Conservation (phyloP, 1,140 invertebrate species). For the Orchestia grillus region DNA sequence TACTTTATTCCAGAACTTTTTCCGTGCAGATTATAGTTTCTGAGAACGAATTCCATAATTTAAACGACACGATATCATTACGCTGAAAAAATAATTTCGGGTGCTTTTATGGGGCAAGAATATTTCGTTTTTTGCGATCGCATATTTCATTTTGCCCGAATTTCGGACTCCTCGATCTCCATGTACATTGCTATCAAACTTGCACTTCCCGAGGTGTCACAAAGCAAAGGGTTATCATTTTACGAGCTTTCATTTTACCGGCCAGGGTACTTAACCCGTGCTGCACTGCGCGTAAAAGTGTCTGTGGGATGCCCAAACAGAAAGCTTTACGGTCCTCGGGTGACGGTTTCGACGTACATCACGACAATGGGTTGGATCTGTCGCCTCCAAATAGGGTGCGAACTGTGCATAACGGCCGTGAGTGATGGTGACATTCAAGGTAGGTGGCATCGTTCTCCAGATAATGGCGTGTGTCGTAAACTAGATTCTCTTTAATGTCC, state of each 20-base stretch:
- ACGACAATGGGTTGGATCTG: not conserved
- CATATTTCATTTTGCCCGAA: not conserved
- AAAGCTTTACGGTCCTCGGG: slow-evolving; percentile 3
- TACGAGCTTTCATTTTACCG: slow-evolving; percentile 19
- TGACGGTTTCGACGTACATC: slow-evolving; percentile 12
- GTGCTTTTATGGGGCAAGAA: not conserved
- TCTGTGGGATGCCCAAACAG: slow-evolving; percentile 18
- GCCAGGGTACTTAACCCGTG: not conserved
- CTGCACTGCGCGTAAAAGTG: not conserved
- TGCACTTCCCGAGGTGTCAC: not conserved
- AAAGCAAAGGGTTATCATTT: not conserved
- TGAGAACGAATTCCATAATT: not conserved
- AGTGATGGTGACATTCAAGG: slow-evolving; percentile 48
- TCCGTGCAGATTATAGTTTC: too few species aligned
- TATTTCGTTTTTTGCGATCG: not conserved
- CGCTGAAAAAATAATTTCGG: not conserved
- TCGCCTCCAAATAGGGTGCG: slow-evolving; percentile 9
- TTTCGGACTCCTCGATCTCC: not conserved
- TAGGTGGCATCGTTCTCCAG: slow-evolving; percentile 43
- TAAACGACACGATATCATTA: not conserved
- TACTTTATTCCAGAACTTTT: too few species aligned
- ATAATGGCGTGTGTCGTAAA: slow-evolving; percentile 48
- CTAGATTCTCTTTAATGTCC: slow-evolving; percentile 13
- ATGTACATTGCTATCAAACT: not conserved
- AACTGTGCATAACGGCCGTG: slow-evolving; percentile 39